Evolutionary conservation across 2,888 invertebrate species (phyloP).

Genomic region (Leucania comma): DNA sequence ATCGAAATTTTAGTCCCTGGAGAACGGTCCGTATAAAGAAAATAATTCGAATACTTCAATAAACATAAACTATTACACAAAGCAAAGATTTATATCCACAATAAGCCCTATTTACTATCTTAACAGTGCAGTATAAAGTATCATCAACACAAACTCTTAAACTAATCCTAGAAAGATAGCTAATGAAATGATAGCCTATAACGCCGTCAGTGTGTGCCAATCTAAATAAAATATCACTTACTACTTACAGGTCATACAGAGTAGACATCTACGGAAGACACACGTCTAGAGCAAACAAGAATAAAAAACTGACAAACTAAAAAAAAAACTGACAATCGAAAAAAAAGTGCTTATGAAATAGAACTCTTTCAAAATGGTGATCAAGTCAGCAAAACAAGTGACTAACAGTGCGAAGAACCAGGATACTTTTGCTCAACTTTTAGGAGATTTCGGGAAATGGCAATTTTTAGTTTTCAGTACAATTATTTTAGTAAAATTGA

Average conservation of each 20-base stretch:
- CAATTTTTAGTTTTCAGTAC: constrained; percentile 92
- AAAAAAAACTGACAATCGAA: neutral
- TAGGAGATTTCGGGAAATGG: constrained; percentile 92
- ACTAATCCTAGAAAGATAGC: no score
- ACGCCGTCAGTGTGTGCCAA: constrained; percentile 14
- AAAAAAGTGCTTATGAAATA: neutral
- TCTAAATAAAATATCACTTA: constrained; percentile 30
- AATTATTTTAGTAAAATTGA: constrained; percentile 93
- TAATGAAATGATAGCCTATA: no score
- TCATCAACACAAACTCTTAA: neutral
- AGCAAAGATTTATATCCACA: neutral
- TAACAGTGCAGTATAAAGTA: neutral
- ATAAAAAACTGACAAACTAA: neutral
- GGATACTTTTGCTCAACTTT: constrained; percentile 79
- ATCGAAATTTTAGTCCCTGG: no score
- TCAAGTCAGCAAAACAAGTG: constrained; percentile 66
- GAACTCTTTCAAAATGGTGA: constrained; percentile 73
- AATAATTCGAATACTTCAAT: no score
- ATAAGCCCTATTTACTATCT: no score
- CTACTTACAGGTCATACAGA: constrained; percentile 28
- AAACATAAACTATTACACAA: neutral
- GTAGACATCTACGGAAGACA: neutral
- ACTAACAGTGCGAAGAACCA: constrained; percentile 70
- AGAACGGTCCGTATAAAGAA: no score
- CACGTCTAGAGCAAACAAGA: constrained; percentile 17